A percentile compares a stretch with the other conserved stretches of the same genome.
Evolutionary conservation across 2,888 invertebrate species (phyloP).

Genomic region (Furcula furcula): DNA sequence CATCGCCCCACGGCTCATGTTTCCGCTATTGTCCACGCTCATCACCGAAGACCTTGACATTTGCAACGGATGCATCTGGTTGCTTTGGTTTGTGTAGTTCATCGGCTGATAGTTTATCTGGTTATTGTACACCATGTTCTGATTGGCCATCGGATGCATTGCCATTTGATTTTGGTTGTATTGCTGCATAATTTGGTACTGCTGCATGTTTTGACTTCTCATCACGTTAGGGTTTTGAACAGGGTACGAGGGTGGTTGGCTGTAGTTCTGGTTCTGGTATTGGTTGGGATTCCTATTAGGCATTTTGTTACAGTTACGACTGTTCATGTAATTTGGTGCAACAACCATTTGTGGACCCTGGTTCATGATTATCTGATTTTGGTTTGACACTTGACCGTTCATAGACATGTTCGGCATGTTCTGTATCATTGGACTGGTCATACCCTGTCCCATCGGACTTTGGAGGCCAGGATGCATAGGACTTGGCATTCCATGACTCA

Average conservation of each 20-base stretch:
- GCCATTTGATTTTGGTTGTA: constrained; percentile 60
- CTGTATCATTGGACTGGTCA: constrained; percentile 68
- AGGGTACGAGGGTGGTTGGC: constrained; percentile 56
- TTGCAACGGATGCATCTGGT: constrained; percentile 65
- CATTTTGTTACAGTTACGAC: constrained; percentile 57
- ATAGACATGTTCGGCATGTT: constrained; percentile 67
- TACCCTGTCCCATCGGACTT: constrained; percentile 68
- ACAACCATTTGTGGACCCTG: constrained; percentile 41
- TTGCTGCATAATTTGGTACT: constrained; percentile 66
- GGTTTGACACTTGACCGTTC: constrained; percentile 53
- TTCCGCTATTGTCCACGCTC: constrained; percentile 74
- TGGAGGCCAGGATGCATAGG: constrained; percentile 70
- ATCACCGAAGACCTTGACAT: constrained; percentile 73
- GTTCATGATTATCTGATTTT: constrained; percentile 58
- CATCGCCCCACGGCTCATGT: constrained; percentile 63
- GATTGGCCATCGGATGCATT: constrained; percentile 53
- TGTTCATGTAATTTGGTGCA: constrained; percentile 50
- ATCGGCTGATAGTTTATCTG: constrained; percentile 62
- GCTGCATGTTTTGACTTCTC: constrained; percentile 63
- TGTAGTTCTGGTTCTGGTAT: constrained; percentile 63
- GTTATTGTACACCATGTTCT: constrained; percentile 55
- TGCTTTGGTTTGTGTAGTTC: constrained; percentile 56
- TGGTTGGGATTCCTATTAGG: constrained; percentile 63
- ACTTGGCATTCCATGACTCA: constrained; percentile 72
- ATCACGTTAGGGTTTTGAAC: constrained; percentile 58